Base-by-base conservation (phyloP, 2,113 vertebrate species). In the Ophiodon elongatus region DNA sequence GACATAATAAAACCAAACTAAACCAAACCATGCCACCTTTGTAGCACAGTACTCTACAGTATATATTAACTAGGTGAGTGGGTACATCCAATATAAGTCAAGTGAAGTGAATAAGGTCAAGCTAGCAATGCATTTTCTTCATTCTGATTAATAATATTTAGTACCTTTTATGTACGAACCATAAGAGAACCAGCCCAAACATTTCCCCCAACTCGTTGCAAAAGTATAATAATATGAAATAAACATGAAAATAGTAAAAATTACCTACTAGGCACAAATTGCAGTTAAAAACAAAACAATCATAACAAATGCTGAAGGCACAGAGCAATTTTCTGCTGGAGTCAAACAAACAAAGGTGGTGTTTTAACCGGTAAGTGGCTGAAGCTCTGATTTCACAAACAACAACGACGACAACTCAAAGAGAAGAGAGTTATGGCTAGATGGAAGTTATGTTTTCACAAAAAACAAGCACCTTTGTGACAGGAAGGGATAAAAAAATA, bases 301-400 rank as follows among this genome's bases (percentile, higher is more conserved):
- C 84, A 81, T 29, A 80, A 75, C 75, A 70, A 87, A 73, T n/a
- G 56, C 52, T 80, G 75, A 83, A 87, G 73, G 41, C 79, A 76
- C 29, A 4, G 67, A 91, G 73, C 82, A 85, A 88, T 92, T 89
- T 91, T 57, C 73, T 74, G 76, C 72, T 10, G 37, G 70, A 83
- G 89, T 83, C 84, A 81, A 88, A 74, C 84, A 88, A 89, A 92
- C 79, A 86, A 79, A 57, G 73, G 41, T 79, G 76, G 68, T 64
- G 65, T 73, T 88, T 87, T 86, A 82, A 79, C 67, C 1, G 8
- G 63, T 62, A 77, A 92, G 86, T 88, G 90, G 90, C 73, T 82
- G 45, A 19, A 33, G 54, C 66, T 43, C 29, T 56, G 64, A 89
- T 86, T 89, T 88, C 71, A 71, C 52, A 88, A 85, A 89, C 59